phyloP scores from a whole-genome alignment of 64 coral and sea anemone genomes.

The Montipora sp. region DNA sequence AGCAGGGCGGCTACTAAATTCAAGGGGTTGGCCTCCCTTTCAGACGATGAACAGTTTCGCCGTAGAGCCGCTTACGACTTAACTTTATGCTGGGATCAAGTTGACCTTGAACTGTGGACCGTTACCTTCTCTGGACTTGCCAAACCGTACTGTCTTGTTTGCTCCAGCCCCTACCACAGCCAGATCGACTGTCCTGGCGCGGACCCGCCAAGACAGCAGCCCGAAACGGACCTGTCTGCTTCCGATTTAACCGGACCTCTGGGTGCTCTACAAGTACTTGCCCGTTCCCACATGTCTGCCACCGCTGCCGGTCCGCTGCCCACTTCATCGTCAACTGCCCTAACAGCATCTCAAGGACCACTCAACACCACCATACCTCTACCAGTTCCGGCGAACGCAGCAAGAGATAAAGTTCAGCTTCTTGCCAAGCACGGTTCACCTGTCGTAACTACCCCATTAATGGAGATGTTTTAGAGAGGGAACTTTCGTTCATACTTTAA shows the following conservation, averaged over 20 bases:
- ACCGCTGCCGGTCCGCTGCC: neutral
- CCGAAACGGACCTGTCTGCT: neutral
- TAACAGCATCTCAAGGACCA: neutral
- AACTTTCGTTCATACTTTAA: slow-evolving; percentile 1
- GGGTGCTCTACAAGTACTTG: neutral
- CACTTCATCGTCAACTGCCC: neutral
- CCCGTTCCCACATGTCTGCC: neutral
- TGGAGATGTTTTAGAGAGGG: neutral
- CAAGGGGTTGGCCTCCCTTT: too few species aligned
- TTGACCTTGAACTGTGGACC: slow-evolving; percentile 8
- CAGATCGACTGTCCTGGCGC: neutral
- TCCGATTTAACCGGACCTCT: neutral
- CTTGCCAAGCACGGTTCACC: neutral
- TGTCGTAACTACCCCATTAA: neutral
- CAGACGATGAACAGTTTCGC: too few species aligned
- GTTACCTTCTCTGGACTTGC: slow-evolving; percentile 2
- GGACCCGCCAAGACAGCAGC: neutral
- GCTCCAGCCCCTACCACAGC: neutral
- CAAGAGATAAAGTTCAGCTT: neutral
- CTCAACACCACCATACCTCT: neutral
- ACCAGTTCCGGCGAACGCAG: neutral
- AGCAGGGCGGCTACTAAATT: neutral
- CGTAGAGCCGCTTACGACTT: too few species aligned
- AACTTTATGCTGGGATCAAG: neutral
- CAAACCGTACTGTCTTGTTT: neutral